Conservation (phyloP, 1,140 invertebrate species). For the Thrips palmi region DNA sequence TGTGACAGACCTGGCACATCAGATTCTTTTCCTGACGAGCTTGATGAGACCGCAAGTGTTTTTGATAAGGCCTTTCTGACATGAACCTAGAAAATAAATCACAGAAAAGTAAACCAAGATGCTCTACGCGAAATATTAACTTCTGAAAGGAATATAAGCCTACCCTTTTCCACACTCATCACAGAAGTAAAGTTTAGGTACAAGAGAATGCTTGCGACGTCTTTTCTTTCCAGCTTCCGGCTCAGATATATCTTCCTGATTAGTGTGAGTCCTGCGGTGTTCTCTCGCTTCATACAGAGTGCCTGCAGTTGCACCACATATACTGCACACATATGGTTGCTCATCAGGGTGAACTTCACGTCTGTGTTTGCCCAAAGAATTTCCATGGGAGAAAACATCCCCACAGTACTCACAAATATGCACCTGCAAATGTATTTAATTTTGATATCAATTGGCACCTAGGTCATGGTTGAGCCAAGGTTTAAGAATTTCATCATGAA, state of each 20-base stretch:
- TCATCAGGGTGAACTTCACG: not conserved
- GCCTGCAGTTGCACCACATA: not conserved
- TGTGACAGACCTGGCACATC: constrained; percentile 16
- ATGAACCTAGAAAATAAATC: constrained; percentile 10
- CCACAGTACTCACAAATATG: constrained; percentile 16
- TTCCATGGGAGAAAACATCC: not conserved
- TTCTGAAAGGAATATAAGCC: too few species aligned
- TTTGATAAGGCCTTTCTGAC: constrained; percentile 14
- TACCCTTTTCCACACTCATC: too few species aligned
- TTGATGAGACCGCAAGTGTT: too few species aligned
- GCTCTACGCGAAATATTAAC: constrained; percentile 12
- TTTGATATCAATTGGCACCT: constrained; percentile 12
- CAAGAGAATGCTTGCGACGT: too few species aligned
- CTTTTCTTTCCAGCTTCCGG: too few species aligned
- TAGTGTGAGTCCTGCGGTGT: not conserved
- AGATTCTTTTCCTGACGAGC: too few species aligned
- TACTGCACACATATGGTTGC: not conserved
- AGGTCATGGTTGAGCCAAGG: constrained; percentile 3
- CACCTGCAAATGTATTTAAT: constrained; percentile 10
- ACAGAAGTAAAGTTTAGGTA: not conserved
- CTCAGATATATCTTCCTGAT: not conserved
- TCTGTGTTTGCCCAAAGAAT: not conserved
- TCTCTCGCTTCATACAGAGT: not conserved
- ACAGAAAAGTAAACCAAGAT: constrained; percentile 13
- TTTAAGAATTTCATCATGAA: not conserved